Evolutionary conservation across 2,113 vertebrate genomes (phyloP).

Genomic region (Leptocoma aspasia): DNA sequence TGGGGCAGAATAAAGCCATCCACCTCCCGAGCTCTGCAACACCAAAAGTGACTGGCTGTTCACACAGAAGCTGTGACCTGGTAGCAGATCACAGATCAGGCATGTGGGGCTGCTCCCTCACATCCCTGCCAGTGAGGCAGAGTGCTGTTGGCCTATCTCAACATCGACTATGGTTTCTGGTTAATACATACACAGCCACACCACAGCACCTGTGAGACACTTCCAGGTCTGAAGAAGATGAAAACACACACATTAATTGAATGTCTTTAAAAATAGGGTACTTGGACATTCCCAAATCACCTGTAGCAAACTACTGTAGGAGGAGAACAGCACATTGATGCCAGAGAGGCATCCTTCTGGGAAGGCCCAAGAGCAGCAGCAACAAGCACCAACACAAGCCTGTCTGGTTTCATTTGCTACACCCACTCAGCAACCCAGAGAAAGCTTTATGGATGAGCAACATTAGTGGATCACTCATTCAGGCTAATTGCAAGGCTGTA

Average conservation of each 20-base stretch:
- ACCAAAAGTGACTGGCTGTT: background rate
- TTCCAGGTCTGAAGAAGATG: background rate
- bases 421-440: rapidly evolving
- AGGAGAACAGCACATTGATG: background rate
- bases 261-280: background rate
- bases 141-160: background rate
- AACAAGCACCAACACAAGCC: rapidly evolving
- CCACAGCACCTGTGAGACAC: background rate
- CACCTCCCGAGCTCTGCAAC: background rate
- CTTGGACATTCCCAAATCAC: background rate
- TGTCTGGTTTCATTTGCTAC: background rate
- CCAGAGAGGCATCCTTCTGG: background rate
- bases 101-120: rapidly evolving
- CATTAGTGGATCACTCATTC: background rate
- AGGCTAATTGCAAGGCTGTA: background rate
- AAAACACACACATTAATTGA: background rate
- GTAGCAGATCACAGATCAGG: background rate
- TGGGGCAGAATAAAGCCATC: background rate
- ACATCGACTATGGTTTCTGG: background rate
- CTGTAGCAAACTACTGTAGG: background rate
- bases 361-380: background rate
- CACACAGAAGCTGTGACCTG: rapidly evolving
- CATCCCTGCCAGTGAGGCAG: background rate
- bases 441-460: background rate
- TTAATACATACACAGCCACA: rapidly evolving